Conservation (phyloP, 2,113 vertebrate species). For the Lophura nycthemera region DNA sequence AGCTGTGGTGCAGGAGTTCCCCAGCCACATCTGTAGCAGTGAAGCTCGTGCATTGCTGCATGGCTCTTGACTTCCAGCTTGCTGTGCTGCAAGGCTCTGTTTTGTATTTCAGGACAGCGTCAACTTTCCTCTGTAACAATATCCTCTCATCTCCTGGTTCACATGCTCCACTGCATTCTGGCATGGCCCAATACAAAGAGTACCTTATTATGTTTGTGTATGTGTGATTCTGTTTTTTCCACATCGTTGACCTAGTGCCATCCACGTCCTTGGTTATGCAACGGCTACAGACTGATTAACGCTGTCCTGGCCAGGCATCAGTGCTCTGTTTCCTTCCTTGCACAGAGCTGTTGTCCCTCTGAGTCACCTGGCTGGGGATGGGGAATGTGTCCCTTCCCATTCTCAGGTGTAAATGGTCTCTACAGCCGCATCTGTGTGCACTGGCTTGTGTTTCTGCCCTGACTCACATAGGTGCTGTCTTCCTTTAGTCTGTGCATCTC, state of each 20-base stretch:
- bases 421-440: background rate
- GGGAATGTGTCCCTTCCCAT: background rate
- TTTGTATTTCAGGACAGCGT: constrained; percentile 68
- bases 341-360: background rate
- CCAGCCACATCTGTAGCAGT: background rate
- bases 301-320: constrained; percentile 7
- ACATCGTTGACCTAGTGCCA: constrained; percentile 59
- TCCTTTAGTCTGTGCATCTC: background rate
- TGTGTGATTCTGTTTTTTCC: constrained; percentile 76
- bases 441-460: background rate
- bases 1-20: background rate
- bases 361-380: background rate
- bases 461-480: background rate
- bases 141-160: constrained; percentile 75
- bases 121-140: constrained; percentile 73
- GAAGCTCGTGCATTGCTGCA: background rate
- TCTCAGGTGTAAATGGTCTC: background rate
- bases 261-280: constrained; percentile 77
- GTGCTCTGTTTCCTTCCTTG: background rate
- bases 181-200: constrained; percentile 72
- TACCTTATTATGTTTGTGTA: constrained; percentile 76
- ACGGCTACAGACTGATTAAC: constrained; percentile 49
- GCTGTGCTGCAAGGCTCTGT: background rate
- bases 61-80: background rate
- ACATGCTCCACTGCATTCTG: constrained; percentile 69